These are phyloP conservation scores for Ctenosaura bakeri DNA, from an alignment of 2,797 vertebrate species.

Conservation along the genomic window DNA sequence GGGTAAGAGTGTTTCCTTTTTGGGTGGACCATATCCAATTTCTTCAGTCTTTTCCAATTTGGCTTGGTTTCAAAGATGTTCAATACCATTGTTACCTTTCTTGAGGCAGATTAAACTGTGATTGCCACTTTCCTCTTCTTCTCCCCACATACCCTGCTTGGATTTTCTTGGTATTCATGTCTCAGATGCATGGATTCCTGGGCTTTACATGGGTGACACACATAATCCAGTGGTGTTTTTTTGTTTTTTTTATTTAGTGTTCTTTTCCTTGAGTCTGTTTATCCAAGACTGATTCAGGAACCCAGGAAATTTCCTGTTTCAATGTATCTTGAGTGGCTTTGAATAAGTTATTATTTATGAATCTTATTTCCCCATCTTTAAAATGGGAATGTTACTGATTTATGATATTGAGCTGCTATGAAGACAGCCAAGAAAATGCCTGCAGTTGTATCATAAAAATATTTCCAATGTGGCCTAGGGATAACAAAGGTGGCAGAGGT, in stretches of 20 bases:
- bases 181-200: neutral
- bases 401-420: neutral
- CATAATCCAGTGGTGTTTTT: neutral
- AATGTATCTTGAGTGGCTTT: neutral
- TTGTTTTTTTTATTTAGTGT: too few relatives aligned
- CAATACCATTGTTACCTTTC: too few relatives aligned
- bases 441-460: neutral
- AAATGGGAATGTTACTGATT: neutral
- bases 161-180: neutral
- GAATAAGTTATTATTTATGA: neutral
- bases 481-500: too few relatives aligned
- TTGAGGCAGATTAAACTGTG: neutral
- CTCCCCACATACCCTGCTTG: neutral
- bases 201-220: too few relatives aligned
- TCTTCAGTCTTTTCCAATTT: neutral
- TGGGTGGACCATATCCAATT: neutral
- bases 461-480: too few relatives aligned
- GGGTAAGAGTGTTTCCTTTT: neutral
- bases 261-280: neutral
- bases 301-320: neutral
- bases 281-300: too few relatives aligned
- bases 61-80: neutral
- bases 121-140: too few relatives aligned
- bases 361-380: neutral
- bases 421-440: neutral